These are phyloP conservation scores for Vulpes lagopus DNA, from an alignment of 2,113 vertebrate genomes.

Conservation along the genomic window DNA sequence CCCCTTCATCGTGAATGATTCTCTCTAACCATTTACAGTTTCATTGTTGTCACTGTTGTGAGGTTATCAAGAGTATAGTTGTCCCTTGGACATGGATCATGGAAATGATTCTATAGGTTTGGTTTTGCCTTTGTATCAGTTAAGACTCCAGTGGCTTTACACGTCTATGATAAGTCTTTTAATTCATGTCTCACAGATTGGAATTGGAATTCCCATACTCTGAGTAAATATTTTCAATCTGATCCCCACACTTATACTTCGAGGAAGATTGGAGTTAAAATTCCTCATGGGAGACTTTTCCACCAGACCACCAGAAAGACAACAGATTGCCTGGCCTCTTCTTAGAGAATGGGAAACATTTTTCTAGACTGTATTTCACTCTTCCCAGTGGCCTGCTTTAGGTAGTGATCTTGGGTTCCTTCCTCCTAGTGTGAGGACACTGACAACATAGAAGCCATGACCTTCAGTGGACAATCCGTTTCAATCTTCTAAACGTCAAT, in stretches of 20 bases:
- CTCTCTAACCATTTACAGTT: not conserved
- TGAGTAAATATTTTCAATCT: not conserved
- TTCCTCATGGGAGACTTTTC: not conserved
- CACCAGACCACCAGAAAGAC: not conserved
- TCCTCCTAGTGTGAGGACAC: not conserved
- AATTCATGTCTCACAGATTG: not conserved
- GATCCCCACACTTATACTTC: not conserved
- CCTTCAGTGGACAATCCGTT: fast-evolving
- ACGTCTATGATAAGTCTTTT: not conserved
- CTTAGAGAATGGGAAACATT: not conserved
- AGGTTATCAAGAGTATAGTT: not conserved
- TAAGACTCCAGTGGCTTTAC: not conserved
- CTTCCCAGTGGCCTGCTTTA: not conserved
- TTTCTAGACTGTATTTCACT: not conserved
- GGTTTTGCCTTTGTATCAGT: not conserved
- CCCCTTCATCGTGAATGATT: not conserved
- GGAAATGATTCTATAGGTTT: not conserved
- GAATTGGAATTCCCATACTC: not conserved
- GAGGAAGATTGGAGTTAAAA: not conserved
- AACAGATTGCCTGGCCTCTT: not conserved
- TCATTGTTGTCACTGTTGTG: not conserved
- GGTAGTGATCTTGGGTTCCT: not conserved
- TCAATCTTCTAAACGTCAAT: not conserved
- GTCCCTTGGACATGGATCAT: too few relatives aligned
- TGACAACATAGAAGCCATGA: fast-evolving